Conservation (phyloP, 2,888 invertebrate genomes). For the Caenorhabditis sp. region DNA sequence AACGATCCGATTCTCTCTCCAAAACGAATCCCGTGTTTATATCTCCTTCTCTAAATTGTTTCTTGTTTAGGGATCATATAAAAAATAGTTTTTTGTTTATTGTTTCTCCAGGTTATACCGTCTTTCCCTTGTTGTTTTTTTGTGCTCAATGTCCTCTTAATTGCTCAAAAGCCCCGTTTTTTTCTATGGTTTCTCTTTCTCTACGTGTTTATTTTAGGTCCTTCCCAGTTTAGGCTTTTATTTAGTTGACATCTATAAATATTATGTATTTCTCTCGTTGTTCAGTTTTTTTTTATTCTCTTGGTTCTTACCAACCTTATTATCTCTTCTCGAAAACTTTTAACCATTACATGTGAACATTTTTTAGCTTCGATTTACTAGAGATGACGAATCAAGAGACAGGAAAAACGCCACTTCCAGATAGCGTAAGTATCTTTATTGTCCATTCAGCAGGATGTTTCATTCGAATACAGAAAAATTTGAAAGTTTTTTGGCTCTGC, state of each 20-base stretch:
- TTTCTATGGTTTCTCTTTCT: conserved; percentile 22
- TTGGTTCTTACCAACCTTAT: not conserved
- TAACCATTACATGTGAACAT: not conserved
- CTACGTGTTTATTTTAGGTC: conserved; percentile 20
- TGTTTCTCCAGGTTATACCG: conserved; percentile 15
- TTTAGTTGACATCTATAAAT: conserved; percentile 13
- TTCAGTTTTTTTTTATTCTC: not conserved
- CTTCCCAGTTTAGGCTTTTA: conserved; percentile 12
- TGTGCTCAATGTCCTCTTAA: conserved; percentile 7
- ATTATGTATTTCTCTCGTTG: not conserved
- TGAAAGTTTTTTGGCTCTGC: too few species aligned
- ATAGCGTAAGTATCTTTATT: conserved; percentile 26
- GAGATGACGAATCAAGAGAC: conserved; percentile 28
- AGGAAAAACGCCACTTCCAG: conserved; percentile 42
- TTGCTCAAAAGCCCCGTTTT: conserved; percentile 20
- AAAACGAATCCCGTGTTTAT: not conserved
- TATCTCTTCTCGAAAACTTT: not conserved
- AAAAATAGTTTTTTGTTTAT: not conserved
- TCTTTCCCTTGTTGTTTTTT: conserved; percentile 17
- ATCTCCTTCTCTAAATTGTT: not conserved
- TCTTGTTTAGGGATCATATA: not conserved
- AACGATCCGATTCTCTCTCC: too few species aligned
- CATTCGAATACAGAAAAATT: too few species aligned
- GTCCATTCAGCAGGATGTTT: too few species aligned
- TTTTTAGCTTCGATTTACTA: conserved; percentile 6